Base-by-base conservation (phyloP, 2,888 invertebrate species). In the Zele albiditarsus region DNA sequence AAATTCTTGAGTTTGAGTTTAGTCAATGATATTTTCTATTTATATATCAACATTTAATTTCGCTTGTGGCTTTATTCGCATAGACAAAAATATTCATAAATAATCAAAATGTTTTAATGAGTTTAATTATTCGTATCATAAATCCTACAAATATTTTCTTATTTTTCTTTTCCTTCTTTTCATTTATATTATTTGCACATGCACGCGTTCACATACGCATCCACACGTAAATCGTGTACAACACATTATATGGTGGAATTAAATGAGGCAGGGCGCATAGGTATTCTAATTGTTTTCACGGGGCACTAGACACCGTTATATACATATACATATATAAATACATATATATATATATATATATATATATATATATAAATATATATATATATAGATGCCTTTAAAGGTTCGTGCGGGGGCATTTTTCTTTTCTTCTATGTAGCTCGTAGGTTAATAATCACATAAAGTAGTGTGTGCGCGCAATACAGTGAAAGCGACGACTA, bases 251-350 rank as follows among this genome's bases (percentile, higher is more conserved):
- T 33, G 23, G 49, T 46, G 31, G 75, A 80, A 75, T 78, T 67
- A 77, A 75, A 75, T 75, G 79, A 76, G 73, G 77, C 76, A 77
- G 66, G 71, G 70, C 73, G 33, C 33, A 63, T 31, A 71, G 71
- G 76, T 80, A 77, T 79, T 78, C 77, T 76, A 78, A 79, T 80
- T 78, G 76, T 80, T 79, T 79, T 74, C 77, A 75, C 65, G 79
- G 79, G 76, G 74, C 79, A 72, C 42, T 74, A 77, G 71, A 79
- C 77, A 73, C 77, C 71, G 70, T 67, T 73, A 53, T 31, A 68
- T 66, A 66, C 31, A 23, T 49, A 23, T n/a, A n/a, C n/a, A n/a
- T n/a, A n/a, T n/a, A n/a, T n/a, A n/a, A n/a, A n/a, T n/a, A n/a
- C n/a, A n/a, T n/a, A n/a, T n/a, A n/a, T n/a, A n/a, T n/a, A n/a